These are phyloP conservation scores for Amblyornis subalaris DNA, from an alignment of 2,113 vertebrate genomes.

Conservation along the genomic window DNA sequence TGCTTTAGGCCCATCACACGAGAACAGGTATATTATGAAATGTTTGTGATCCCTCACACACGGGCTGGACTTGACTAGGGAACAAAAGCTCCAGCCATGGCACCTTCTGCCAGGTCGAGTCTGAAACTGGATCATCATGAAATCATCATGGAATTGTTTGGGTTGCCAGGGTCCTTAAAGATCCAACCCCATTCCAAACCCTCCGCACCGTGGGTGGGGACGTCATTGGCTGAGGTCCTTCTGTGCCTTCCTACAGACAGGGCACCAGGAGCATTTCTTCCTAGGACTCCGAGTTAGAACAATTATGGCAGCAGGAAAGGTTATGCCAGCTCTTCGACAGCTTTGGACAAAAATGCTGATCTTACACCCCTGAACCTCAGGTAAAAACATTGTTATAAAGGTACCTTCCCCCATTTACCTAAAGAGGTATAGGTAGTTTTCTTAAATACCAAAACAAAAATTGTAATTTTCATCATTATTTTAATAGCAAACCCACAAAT, in stretches of 20 bases:
- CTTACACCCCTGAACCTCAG: slow-evolving; percentile 48
- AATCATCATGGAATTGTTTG: neutral
- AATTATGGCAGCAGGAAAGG: accelerated
- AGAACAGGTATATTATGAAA: neutral
- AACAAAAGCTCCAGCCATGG: neutral
- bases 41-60: accelerated
- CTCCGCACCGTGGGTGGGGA: too few species aligned
- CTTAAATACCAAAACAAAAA: neutral
- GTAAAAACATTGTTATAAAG: slow-evolving; percentile 32
- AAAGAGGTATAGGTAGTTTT: neutral
- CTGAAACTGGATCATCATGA: neutral
- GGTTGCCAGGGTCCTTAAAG: neutral
- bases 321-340: neutral
- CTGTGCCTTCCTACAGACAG: neutral
- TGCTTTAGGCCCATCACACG: too few species aligned
- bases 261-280: neutral
- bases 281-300: neutral
- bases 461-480: neutral
- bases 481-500: neutral
- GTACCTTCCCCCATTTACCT: slow-evolving; percentile 53
- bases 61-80: neutral
- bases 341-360: slow-evolving; percentile 22
- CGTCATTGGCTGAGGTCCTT: neutral
- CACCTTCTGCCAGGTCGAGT: neutral
- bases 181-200: neutral